These are phyloP conservation scores for Hydractinia symbiolongicarpus DNA, from an alignment of 30 jellyfish, hydroid and myxozoan species.

Conservation along the genomic window DNA sequence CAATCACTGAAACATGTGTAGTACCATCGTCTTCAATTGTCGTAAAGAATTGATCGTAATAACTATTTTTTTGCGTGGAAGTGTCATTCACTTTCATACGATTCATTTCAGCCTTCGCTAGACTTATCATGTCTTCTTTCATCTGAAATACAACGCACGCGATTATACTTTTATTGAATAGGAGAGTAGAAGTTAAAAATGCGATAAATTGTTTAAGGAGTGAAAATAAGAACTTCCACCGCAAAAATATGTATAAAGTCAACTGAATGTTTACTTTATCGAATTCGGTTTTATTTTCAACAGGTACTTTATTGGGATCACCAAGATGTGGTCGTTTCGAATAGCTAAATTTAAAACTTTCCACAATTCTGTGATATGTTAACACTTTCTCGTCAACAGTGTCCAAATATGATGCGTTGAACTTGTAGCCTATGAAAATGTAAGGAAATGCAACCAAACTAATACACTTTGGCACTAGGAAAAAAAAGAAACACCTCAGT, in stretches of 20 bases:
- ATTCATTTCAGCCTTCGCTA: not conserved
- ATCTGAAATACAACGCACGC: not conserved
- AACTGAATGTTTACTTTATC: slow-evolving; percentile 29
- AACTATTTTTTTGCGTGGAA: slow-evolving; percentile 27
- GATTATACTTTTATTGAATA: no score
- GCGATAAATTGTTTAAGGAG: no score
- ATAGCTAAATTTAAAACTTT: slow-evolving; percentile 72
- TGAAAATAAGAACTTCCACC: no score
- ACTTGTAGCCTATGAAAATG: slow-evolving; percentile 25
- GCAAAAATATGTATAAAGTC: no score
- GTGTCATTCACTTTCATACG: slow-evolving; percentile 35
- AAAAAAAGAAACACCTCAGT: no score
- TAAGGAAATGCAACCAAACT: not conserved
- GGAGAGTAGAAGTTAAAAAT: no score
- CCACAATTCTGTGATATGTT: slow-evolving; percentile 76
- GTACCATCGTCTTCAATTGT: slow-evolving; percentile 44
- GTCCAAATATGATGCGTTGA: slow-evolving; percentile 15
- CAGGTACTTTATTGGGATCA: slow-evolving; percentile 62
- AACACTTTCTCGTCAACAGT: slow-evolving; percentile 26
- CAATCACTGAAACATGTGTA: slow-evolving; percentile 52
- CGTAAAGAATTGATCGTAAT: slow-evolving; percentile 19
- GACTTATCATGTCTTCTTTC: slow-evolving; percentile 6
- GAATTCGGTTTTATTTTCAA: slow-evolving; percentile 32
- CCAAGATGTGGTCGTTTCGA: slow-evolving; percentile 69
- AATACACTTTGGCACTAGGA: not conserved